Conservation (phyloP, 2,888 invertebrate species). For the Poecilus cupreus region DNA sequence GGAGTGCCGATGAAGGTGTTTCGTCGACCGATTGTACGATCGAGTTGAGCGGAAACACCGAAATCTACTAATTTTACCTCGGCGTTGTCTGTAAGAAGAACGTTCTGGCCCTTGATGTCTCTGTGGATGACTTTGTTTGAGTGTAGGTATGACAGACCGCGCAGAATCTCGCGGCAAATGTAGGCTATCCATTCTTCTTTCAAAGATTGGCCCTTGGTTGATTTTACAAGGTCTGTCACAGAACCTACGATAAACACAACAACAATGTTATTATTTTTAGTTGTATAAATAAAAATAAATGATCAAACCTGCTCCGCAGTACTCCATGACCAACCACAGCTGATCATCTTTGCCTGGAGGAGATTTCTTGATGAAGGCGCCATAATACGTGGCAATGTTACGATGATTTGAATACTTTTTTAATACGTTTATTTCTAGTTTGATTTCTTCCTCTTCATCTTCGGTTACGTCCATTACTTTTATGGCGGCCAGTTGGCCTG, state of each 20-base stretch:
- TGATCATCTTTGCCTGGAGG: slow-evolving; percentile 99
- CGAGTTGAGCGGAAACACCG: slow-evolving; percentile 99
- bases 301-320: slow-evolving; percentile 96
- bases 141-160: slow-evolving; percentile 98
- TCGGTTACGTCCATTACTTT: slow-evolving; percentile 99
- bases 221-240: slow-evolving; percentile 99
- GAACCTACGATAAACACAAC: slow-evolving; percentile 78
- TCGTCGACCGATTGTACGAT: slow-evolving; percentile 97
- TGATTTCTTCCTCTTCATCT: slow-evolving; percentile 99
- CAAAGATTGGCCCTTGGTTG: slow-evolving; percentile 97
- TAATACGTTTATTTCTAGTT: slow-evolving; percentile 99
- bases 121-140: slow-evolving; percentile 99
- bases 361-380: slow-evolving; percentile 99
- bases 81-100: slow-evolving; percentile 98
- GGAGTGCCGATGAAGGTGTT: slow-evolving; percentile 99
- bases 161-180: slow-evolving; percentile 95
- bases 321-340: slow-evolving; percentile 99
- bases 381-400: slow-evolving; percentile 99
- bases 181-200: slow-evolving; percentile 99
- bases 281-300: too few relatives aligned
- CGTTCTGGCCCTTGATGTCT: slow-evolving; percentile 99
- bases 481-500: slow-evolving; percentile 99
- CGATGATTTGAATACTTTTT: slow-evolving; percentile 99
- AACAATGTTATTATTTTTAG: not conserved
- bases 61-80: slow-evolving; percentile 94